phyloP scores from a whole-genome alignment of 2,113 vertebrate genomes.

The Spilogale gracilis region DNA sequence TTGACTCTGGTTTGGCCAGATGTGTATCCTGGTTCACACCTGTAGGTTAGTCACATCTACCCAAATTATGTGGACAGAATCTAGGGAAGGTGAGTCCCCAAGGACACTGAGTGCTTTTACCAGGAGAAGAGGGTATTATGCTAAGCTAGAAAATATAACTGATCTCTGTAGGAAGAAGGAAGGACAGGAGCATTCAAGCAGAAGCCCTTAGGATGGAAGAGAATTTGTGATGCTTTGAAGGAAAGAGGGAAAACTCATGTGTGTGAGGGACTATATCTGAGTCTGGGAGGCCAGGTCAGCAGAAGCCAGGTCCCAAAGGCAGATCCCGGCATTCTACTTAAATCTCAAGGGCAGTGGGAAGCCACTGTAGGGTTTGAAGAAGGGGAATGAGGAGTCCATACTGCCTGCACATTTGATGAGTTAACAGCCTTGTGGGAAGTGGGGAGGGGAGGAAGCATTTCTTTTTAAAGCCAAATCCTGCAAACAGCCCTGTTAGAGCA shows the following conservation, averaged over 20 bases:
- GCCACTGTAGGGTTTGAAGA: background rate
- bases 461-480: background rate
- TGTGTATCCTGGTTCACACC: background rate
- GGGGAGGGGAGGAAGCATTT: background rate
- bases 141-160: background rate
- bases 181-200: background rate
- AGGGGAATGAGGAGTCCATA: background rate
- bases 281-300: background rate
- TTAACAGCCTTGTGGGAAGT: background rate
- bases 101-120: background rate
- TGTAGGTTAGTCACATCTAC: background rate
- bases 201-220: background rate
- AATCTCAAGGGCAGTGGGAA: background rate
- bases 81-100: background rate
- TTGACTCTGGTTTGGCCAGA: background rate
- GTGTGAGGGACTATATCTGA: background rate
- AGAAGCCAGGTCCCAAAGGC: background rate
- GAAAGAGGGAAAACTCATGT: background rate
- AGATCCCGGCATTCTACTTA: background rate
- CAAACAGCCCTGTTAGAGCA: background rate
- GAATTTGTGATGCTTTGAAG: background rate
- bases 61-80: background rate
- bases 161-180: background rate
- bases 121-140: background rate
- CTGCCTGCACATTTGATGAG: background rate